phyloP scores from a whole-genome alignment of 2,113 vertebrate species.

The Papio anubis region DNA sequence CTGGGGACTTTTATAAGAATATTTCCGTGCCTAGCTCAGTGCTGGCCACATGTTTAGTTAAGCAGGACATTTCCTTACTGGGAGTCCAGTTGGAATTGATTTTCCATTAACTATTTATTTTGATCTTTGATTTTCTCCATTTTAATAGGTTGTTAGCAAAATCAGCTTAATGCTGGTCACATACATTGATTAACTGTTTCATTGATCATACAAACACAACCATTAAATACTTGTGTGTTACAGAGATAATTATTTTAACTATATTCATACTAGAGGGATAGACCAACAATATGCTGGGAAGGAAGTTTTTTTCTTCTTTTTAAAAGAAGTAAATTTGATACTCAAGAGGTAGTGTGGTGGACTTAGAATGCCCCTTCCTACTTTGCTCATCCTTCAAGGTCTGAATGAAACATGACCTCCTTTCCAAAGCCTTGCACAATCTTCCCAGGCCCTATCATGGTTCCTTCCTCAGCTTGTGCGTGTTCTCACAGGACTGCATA shows the following conservation, averaged over 20 bases:
- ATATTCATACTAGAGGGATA: background rate
- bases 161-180: background rate
- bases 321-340: background rate
- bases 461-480: accelerated
- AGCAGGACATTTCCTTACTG: background rate
- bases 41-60: background rate
- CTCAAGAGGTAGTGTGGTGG: background rate
- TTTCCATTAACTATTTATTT: constrained; percentile 4
- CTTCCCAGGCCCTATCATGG: accelerated
- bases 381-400: background rate
- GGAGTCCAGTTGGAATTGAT: background rate
- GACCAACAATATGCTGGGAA: background rate
- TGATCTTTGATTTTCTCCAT: background rate
- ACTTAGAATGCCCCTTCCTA: background rate
- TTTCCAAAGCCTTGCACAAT: background rate
- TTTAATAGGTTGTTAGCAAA: background rate
- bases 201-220: background rate
- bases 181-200: background rate
- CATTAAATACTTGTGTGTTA: background rate
- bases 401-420: background rate
- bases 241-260: background rate
- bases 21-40: background rate
- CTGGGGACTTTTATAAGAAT: background rate
- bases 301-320: background rate
- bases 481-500: accelerated